A percentile compares a stretch with the other conserved stretches of the same genome.
Evolutionary conservation across 2,113 vertebrate genomes (phyloP).

Genomic region (Tachuris rubrigastra): DNA sequence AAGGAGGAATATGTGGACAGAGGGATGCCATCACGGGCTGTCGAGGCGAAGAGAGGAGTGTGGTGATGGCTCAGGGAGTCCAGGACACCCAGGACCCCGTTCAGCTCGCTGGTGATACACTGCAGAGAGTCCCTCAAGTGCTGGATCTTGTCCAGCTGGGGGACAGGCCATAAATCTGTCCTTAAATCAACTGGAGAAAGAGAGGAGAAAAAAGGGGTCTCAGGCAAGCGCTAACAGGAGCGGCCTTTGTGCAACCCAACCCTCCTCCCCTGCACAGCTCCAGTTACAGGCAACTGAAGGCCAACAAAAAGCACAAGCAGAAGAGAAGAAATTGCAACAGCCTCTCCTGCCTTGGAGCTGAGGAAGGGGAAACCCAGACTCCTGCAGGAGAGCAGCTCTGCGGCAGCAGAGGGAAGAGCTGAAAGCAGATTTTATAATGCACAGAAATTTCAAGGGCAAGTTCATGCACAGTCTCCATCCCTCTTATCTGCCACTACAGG

Average conservation of each 20-base stretch:
- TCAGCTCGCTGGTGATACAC: slow-evolving; percentile 84
- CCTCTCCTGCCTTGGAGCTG: background rate
- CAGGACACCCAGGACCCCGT: slow-evolving; percentile 76
- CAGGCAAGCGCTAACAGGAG: background rate
- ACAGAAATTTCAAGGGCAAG: background rate
- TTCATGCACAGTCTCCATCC: background rate
- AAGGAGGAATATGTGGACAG: background rate
- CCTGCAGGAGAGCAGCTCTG: background rate
- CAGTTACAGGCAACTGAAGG: too few species aligned
- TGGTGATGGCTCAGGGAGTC: slow-evolving; percentile 68
- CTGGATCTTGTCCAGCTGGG: slow-evolving; percentile 78
- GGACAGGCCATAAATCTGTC: background rate
- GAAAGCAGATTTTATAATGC: background rate
- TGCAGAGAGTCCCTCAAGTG: slow-evolving; percentile 81
- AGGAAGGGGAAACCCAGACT: background rate
- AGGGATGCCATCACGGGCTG: background rate
- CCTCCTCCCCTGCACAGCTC: background rate
- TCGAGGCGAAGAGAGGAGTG: background rate
- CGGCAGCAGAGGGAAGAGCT: background rate
- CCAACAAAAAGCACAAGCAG: background rate
- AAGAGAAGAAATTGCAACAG: background rate
- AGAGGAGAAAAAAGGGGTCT: background rate
- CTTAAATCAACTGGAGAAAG: background rate
- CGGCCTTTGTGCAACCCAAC: background rate
- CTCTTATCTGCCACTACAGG: background rate